phyloP scores from a whole-genome alignment of 1,140 invertebrate species.

The Camponotus pennsylvanicus region DNA sequence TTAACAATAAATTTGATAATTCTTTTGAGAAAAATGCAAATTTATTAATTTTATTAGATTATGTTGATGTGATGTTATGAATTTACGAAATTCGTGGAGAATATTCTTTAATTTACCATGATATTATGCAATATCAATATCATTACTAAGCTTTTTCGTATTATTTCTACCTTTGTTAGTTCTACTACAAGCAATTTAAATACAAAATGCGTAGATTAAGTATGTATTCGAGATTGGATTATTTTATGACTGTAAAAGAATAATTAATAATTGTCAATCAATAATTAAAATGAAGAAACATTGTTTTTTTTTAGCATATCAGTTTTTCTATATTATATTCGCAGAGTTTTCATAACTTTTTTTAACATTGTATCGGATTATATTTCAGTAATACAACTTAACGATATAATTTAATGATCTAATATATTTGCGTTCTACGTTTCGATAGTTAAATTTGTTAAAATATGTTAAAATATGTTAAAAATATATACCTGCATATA shows the following conservation, averaged over 20 bases:
- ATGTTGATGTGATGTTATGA: background rate
- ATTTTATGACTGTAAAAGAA: background rate
- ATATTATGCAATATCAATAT: background rate
- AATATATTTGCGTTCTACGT: background rate
- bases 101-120: background rate
- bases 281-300: background rate
- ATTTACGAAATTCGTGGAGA: background rate
- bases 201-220: background rate
- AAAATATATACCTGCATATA: background rate
- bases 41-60: slow-evolving; percentile 13
- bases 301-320: background rate
- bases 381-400: background rate
- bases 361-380: background rate
- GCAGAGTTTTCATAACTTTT: background rate
- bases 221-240: background rate
- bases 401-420: background rate
- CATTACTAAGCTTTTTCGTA: background rate
- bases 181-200: background rate
- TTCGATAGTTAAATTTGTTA: background rate
- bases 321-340: background rate
- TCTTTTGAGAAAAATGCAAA: background rate
- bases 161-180: background rate
- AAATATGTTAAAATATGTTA: too few species aligned
- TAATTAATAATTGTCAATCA: background rate
- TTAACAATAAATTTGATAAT: background rate